These are phyloP conservation scores for Chauna torquata DNA, from an alignment of 2,113 vertebrate genomes.

Conservation along the genomic window DNA sequence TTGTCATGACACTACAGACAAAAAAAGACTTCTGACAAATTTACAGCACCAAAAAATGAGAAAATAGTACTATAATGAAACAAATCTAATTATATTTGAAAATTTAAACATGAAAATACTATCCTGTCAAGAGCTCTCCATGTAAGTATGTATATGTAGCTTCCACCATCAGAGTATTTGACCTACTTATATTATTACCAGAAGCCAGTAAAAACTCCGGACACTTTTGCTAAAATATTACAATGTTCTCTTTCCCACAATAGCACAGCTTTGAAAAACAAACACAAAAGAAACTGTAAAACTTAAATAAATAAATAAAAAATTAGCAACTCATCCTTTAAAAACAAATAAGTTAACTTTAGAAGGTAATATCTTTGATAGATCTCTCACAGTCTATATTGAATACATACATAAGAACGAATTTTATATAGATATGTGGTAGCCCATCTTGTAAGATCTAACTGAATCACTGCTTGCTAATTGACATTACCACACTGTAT, in stretches of 20 bases:
- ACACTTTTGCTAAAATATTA: neutral
- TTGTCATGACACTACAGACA: neutral
- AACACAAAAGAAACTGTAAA: neutral
- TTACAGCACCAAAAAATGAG: neutral
- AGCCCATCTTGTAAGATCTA: neutral
- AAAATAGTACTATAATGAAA: neutral
- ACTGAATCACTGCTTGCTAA: neutral
- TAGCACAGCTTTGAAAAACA: neutral
- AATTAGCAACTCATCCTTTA: neutral
- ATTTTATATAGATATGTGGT: neutral
- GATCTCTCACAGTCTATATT: neutral
- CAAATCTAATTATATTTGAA: neutral
- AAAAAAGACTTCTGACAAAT: neutral
- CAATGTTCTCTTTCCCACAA: neutral
- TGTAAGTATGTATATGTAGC: neutral
- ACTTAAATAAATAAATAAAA: neutral
- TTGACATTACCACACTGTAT: neutral
- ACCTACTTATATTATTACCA: neutral
- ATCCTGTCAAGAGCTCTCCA: neutral
- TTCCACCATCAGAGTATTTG: neutral
- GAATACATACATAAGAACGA: neutral
- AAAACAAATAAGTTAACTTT: neutral
- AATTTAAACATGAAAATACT: neutral
- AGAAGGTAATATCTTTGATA: neutral
- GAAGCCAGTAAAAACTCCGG: neutral